Conservation (phyloP, 2,113 vertebrate genomes). For the Oncorhynchus tshawytscha region DNA sequence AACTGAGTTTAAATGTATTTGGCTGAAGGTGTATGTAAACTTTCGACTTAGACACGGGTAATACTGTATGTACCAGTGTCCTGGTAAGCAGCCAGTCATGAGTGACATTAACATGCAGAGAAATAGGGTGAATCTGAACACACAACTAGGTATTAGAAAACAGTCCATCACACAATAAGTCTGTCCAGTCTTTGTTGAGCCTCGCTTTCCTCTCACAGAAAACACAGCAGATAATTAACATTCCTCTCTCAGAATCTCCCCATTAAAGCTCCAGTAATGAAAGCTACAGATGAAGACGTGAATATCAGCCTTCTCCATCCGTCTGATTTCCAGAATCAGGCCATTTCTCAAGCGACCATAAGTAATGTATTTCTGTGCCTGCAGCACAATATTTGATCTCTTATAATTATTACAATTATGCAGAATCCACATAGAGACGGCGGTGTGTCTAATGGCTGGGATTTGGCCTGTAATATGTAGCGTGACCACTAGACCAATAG, state of each 20-base stretch:
- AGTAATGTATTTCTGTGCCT: conserved; percentile 59
- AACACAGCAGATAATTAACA: conserved; percentile 70
- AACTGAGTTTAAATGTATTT: too few relatives aligned
- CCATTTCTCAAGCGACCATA: conserved; percentile 57
- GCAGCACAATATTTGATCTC: conserved; percentile 59
- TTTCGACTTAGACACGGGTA: too few relatives aligned
- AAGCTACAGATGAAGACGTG: conserved; percentile 72
- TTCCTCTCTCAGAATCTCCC: conserved; percentile 65
- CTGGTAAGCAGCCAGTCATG: conserved; percentile 25
- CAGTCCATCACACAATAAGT: conserved; percentile 28
- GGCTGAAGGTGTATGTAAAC: too few relatives aligned
- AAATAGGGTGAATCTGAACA: not conserved
- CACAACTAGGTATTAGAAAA: conserved; percentile 29
- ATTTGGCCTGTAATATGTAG: too few relatives aligned
- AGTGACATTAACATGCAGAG: conserved; percentile 28
- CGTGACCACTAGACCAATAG: too few relatives aligned
- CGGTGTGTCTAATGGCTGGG: not conserved
- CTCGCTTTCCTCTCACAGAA: conserved; percentile 19
- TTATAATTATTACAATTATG: conserved; percentile 54
- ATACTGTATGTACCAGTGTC: not conserved
- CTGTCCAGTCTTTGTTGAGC: conserved; percentile 50
- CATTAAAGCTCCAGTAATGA: conserved; percentile 72
- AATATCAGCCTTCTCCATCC: conserved; percentile 61
- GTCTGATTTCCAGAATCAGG: conserved; percentile 68
- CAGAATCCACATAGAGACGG: conserved; percentile 37